Evolutionary conservation across 1,140 invertebrate species (phyloP).

Genomic region (Zaprionus camerounensis): DNA sequence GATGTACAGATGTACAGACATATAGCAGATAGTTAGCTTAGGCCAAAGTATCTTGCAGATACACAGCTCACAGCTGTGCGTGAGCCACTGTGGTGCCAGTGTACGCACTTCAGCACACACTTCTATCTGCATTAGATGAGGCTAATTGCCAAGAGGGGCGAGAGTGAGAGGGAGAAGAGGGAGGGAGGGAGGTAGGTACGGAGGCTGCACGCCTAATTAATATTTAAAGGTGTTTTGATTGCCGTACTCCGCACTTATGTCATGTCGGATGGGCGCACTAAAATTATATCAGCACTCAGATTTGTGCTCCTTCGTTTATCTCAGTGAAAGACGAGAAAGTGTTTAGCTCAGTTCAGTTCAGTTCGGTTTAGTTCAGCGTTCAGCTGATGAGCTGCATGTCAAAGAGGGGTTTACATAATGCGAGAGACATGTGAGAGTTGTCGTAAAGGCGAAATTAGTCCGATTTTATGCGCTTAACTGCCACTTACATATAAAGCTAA

Average conservation of each 20-base stretch:
- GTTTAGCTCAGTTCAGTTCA: neutral
- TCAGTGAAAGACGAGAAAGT: constrained; percentile 52
- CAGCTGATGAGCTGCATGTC: constrained; percentile 48
- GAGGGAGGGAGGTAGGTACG: neutral
- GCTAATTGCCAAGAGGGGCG: constrained; percentile 11
- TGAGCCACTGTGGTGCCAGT: constrained; percentile 36
- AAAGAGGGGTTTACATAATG: constrained; percentile 58
- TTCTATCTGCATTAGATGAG: constrained; percentile 32
- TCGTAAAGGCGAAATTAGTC: constrained; percentile 26
- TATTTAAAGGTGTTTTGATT: constrained; percentile 72
- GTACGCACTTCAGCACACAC: constrained; percentile 77
- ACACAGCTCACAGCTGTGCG: constrained; percentile 12
- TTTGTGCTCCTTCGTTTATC: neutral
- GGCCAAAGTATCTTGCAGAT: constrained; percentile 26
- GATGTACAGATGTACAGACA: too few species aligned
- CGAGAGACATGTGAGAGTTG: constrained; percentile 35
- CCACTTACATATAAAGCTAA: constrained; percentile 43
- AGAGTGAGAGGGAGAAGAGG: constrained; percentile 26
- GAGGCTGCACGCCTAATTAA: constrained; percentile 63
- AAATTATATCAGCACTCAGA: constrained; percentile 40
- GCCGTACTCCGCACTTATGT: constrained; percentile 56
- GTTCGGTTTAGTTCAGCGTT: neutral
- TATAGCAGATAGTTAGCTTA: constrained; percentile 34
- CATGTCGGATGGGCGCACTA: constrained; percentile 40
- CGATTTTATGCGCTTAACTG: constrained; percentile 62